phyloP scores from a whole-genome alignment of 2,113 vertebrate species.

The Physeter macrocephalus region DNA sequence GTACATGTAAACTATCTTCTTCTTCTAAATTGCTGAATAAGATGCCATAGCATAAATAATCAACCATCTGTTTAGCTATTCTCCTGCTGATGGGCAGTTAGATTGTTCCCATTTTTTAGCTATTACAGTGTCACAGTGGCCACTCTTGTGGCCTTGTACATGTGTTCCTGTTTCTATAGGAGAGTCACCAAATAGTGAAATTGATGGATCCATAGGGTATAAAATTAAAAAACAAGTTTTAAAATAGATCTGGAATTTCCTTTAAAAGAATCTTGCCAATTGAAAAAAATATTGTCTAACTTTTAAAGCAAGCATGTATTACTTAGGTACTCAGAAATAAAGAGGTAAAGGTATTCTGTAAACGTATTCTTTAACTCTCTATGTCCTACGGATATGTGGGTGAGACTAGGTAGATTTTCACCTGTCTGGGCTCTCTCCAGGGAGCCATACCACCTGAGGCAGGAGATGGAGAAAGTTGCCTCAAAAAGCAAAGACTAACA shows the following conservation, averaged over 20 bases:
- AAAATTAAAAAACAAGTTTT: not conserved
- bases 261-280: not conserved
- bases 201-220: not conserved
- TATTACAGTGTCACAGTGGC: not conserved
- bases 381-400: not conserved
- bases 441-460: not conserved
- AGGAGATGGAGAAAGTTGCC: not conserved
- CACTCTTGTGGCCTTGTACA: not conserved
- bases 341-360: not conserved
- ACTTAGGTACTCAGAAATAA: not conserved
- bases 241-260: not conserved
- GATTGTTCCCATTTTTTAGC: not conserved
- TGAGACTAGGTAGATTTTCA: not conserved
- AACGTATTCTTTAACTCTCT: not conserved
- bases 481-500: not conserved
- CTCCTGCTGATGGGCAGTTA: not conserved
- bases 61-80: not conserved
- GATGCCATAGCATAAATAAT: not conserved
- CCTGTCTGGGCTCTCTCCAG: not conserved
- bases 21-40: not conserved
- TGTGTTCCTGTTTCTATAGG: not conserved
- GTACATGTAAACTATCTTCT: not conserved
- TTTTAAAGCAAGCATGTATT: not conserved
- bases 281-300: not conserved
- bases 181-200: not conserved